phyloP scores from a whole-genome alignment of 2,113 vertebrate species.

The Gasterosteus aculeatus region DNA sequence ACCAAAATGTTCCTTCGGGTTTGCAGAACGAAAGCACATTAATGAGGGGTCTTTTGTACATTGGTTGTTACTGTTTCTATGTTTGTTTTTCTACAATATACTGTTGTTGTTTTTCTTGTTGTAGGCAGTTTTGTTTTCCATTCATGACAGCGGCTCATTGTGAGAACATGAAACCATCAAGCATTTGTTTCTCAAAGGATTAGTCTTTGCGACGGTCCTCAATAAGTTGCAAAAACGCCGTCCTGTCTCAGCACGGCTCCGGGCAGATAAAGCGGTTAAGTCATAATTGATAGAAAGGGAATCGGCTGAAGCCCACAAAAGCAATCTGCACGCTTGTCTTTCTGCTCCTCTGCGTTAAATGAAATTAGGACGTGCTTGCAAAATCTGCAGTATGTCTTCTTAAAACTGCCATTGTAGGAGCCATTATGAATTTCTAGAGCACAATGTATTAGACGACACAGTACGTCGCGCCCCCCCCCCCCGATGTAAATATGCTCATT shows the following conservation, averaged over 20 bases:
- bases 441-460: constrained; percentile 37
- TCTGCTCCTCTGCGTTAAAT: constrained; percentile 39
- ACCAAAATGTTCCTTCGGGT: constrained; percentile 24
- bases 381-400: constrained; percentile 45
- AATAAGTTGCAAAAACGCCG: constrained; percentile 45
- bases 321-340: constrained; percentile 29
- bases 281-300: constrained; percentile 35
- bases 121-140: constrained; percentile 15
- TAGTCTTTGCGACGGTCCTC: constrained; percentile 52
- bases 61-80: constrained; percentile 55
- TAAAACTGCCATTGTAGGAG: constrained; percentile 36
- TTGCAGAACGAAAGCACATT: constrained; percentile 47
- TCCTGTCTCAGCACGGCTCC: constrained; percentile 56
- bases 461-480: constrained; percentile 12
- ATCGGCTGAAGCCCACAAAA: constrained; percentile 22
- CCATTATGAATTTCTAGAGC: constrained; percentile 41
- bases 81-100: constrained; percentile 67
- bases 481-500: constrained; percentile 63
- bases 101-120: constrained; percentile 37
- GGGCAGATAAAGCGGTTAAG: constrained; percentile 47
- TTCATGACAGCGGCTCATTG: constrained; percentile 32
- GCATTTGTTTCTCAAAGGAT: constrained; percentile 44
- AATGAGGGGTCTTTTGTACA: constrained; percentile 69
- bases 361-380: constrained; percentile 37
- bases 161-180: constrained; percentile 46